phyloP scores from a whole-genome alignment of 1,140 invertebrate genomes.

The Chironomus tepperi region DNA sequence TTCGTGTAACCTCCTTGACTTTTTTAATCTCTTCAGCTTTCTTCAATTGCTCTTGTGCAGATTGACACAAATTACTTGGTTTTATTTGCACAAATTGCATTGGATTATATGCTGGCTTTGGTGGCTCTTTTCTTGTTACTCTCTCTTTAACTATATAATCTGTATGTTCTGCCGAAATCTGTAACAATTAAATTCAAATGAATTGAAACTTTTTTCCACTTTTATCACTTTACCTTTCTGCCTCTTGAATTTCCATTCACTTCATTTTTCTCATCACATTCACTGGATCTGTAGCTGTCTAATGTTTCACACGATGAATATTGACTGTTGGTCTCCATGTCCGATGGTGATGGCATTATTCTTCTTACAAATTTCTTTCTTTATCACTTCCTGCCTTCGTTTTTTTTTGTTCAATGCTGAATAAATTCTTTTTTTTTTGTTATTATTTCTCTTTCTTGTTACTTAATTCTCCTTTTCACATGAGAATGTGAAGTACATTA shows the following conservation, averaged over 20 bases:
- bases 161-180: conserved; percentile 37
- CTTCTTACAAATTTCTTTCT: background rate
- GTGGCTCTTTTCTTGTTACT: conserved; percentile 50
- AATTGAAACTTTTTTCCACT: conserved; percentile 24
- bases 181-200: conserved; percentile 31
- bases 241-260: conserved; percentile 5
- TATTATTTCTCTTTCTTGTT: background rate
- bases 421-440: background rate
- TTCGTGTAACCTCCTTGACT: conserved; percentile 57
- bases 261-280: background rate
- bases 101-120: conserved; percentile 73
- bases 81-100: conserved; percentile 83
- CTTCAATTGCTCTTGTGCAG: conserved; percentile 75
- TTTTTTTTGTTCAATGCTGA: background rate
- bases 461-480: background rate
- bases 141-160: conserved; percentile 39
- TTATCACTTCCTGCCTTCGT: background rate
- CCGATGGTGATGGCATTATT: conserved; percentile 13
- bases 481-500: background rate
- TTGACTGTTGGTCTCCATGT: conserved; percentile 15
- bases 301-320: conserved; percentile 20
- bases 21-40: conserved; percentile 77
- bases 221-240: background rate
- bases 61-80: conserved; percentile 72
- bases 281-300: conserved; percentile 6